These are phyloP conservation scores for Polylopha cassiicola DNA, from an alignment of 2,888 invertebrate genomes.

Conservation along the genomic window DNA sequence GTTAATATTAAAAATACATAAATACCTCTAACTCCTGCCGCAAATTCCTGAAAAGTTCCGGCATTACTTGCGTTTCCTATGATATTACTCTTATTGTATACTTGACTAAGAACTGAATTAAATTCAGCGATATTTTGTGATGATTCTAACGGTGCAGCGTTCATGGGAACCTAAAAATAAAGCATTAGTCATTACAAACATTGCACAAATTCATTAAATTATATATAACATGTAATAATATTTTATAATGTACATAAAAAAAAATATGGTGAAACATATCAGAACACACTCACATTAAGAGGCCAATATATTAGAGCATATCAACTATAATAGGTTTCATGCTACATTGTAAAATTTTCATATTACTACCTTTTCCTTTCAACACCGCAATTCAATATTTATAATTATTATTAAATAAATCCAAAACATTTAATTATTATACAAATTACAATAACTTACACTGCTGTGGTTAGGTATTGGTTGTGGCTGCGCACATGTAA, in stretches of 20 bases:
- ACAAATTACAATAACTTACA: conserved; percentile 6
- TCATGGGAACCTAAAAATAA: conserved; percentile 7
- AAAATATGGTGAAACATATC: too few relatives aligned
- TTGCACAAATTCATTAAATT: too few relatives aligned
- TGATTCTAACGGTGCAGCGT: conserved; percentile 5
- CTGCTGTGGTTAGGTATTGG: too few relatives aligned
- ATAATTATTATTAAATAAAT: conserved; percentile 40
- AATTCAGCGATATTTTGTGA: conserved; percentile 17
- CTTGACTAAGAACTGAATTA: conserved; percentile 16
- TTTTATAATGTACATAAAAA: too few relatives aligned
- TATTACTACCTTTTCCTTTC: too few relatives aligned
- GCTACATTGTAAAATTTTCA: too few relatives aligned
- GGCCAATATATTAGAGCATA: too few relatives aligned
- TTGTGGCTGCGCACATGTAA: too few relatives aligned
- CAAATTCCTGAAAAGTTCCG: conserved; percentile 49
- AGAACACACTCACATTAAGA: too few relatives aligned
- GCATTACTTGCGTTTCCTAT: conserved; percentile 24
- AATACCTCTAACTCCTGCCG: conserved; percentile 49
- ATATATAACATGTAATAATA: too few relatives aligned
- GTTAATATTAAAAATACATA: conserved; percentile 10
- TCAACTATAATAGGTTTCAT: too few relatives aligned
- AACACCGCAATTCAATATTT: too few relatives aligned
- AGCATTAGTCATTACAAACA: background rate
- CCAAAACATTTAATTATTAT: conserved; percentile 29
- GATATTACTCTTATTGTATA: conserved; percentile 21